Percentiles rank a stretch among this genome's conserved stretches.
phyloP scores from a whole-genome alignment of 2,888 invertebrate species.

The Pinctada fucata region DNA sequence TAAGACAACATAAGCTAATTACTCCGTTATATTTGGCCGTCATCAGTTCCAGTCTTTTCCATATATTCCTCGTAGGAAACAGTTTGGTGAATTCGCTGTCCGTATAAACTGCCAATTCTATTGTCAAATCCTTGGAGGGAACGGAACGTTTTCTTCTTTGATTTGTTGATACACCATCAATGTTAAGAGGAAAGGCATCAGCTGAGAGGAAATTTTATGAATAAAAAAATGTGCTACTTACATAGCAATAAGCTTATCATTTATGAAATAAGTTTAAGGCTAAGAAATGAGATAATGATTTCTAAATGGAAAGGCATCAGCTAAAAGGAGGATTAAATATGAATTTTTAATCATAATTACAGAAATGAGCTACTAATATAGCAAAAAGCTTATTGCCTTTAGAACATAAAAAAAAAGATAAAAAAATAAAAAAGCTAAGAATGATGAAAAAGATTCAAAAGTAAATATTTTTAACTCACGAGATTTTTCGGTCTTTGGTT shows the following conservation, averaged over 20 bases:
- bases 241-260: neutral
- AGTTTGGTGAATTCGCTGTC: slow-evolving; percentile 29
- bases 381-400: no score
- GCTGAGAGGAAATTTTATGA: no score
- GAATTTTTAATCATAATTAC: neutral
- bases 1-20: neutral
- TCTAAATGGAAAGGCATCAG: neutral
- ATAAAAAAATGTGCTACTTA: no score
- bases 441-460: no score
- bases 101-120: slow-evolving; percentile 32
- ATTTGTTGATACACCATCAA: neutral
- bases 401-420: no score
- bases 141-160: slow-evolving; percentile 13
- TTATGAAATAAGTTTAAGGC: neutral
- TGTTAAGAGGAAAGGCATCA: neutral
- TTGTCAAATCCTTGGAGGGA: slow-evolving; percentile 19
- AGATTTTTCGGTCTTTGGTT: neutral
- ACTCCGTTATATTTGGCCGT: slow-evolving; percentile 42
- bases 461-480: no score
- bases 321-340: neutral
- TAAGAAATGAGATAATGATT: neutral
- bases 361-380: neutral
- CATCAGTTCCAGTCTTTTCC: slow-evolving; percentile 36
- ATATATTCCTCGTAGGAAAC: slow-evolving; percentile 11
- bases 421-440: no score